Base-by-base conservation (phyloP, 2,797 vertebrate genomes). In the Euphonia xanthogaster region DNA sequence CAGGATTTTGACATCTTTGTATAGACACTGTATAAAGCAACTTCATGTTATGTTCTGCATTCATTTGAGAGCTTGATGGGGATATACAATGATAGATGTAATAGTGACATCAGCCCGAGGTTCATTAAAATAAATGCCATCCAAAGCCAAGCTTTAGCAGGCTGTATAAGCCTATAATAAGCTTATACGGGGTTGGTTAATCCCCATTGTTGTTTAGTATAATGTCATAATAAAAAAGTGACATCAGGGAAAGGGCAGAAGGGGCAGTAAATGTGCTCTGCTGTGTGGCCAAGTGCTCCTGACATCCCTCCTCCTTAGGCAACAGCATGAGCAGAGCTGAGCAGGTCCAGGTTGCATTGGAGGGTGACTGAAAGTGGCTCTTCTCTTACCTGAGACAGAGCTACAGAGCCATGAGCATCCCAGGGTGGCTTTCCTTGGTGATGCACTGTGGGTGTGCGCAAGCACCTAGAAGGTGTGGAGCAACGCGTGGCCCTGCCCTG, bases 201-300 rank as follows among this genome's bases (percentile, higher is more conserved):
- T 96, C 94, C 91, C 88, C 61, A 91, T 71, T 95, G 94, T 94
- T 71, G 70, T 82, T 95, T 42, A 53, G 55, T 93, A 86, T 96
- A 94, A 94, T 95, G 94, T 97, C 88, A 94, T 96, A 95, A 96
- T 90, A 89, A 95, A 92, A 97, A 96, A 94, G 91, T 90, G 89
- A 90, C 95, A 95, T 93, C 85, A 87, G 92, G 92, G 74, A 93
- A 92, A 93, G 93, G 95, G 87, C 79, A 91, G 88, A 89, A 88
- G 80, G 88, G 90, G 66, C 86, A 79, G 57, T 63, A 74, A 94
- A 74, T 33, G 33, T 6, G 2, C 58, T 57, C 40, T 33, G 35
- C 39, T 4, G 21, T 7, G 55, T 60, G 66, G 42, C 78, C 4
- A 2, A 47, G 68, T 44, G 30, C 80, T 90, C 44, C 79, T 61